phyloP scores from a whole-genome alignment of 2,113 vertebrate genomes.

The Gambusia affinis region DNA sequence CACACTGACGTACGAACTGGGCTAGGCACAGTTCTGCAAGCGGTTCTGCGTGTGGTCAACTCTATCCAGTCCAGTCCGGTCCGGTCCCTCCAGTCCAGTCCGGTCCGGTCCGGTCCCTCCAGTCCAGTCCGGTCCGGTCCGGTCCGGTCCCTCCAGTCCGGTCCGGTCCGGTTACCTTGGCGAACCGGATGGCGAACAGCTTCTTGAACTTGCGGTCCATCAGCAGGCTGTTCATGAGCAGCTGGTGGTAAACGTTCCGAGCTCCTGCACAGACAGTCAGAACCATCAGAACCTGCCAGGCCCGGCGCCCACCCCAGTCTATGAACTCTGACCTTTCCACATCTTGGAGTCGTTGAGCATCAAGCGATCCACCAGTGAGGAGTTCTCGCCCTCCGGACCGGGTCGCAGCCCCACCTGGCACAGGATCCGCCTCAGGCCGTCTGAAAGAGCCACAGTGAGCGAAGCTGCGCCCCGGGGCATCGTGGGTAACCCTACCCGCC shows the following conservation, averaged over 20 bases:
- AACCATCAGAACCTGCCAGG: background rate
- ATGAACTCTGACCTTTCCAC: slow-evolving; percentile 87
- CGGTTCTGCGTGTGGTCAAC: background rate
- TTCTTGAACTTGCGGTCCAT: slow-evolving; percentile 99
- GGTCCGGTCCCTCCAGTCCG: no score
- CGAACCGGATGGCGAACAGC: slow-evolving; percentile 93
- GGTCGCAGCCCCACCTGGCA: slow-evolving; percentile 94
- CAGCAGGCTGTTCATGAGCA: slow-evolving; percentile 97
- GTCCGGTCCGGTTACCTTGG: slow-evolving; percentile 84
- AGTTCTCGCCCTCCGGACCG: slow-evolving; percentile 88
- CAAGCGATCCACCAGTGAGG: slow-evolving; percentile 90
- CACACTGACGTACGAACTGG: no score
- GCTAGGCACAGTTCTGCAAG: background rate
- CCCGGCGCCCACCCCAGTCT: no score
- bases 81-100: no score
- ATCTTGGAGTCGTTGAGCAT: slow-evolving; percentile 97
- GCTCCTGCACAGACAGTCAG: slow-evolving; percentile 81
- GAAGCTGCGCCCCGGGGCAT: background rate
- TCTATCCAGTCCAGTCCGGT: no score
- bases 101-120: no score
- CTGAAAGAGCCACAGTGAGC: slow-evolving; percentile 69
- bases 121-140: no score
- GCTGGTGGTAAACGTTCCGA: slow-evolving; percentile 94
- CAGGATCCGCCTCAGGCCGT: slow-evolving; percentile 90
- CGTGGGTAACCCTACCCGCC: slow-evolving; percentile 2